Conservation (phyloP, 92 coral and sea anemone species). For the Virgularia gustaviana region DNA sequence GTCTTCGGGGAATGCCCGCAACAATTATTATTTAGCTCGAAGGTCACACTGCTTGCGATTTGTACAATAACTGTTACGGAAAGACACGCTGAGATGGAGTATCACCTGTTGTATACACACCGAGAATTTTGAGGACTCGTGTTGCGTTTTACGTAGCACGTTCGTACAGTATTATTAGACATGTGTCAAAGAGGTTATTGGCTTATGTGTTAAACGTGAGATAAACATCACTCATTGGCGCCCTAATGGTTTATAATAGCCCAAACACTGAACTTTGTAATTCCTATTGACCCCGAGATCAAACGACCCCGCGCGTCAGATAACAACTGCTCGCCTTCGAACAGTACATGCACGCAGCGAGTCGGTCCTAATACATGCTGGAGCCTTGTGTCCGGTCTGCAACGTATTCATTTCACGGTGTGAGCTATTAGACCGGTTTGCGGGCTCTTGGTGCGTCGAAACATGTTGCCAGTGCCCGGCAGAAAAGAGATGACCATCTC, state of each 20-base stretch:
- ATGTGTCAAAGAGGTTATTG: not conserved
- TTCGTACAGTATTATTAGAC: too few relatives aligned
- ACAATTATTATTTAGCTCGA: too few relatives aligned
- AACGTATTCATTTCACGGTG: not conserved
- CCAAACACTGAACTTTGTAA: conserved; percentile 21
- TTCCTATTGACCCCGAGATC: conserved; percentile 24
- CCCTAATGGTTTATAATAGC: conserved; percentile 2
- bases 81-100: too few relatives aligned
- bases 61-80: too few relatives aligned
- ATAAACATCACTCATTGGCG: conserved; percentile 16
- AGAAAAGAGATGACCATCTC: not conserved
- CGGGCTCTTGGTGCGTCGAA: not conserved
- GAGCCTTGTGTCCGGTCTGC: not conserved
- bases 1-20: too few relatives aligned
- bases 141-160: too few relatives aligned
- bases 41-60: too few relatives aligned
- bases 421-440: not conserved
- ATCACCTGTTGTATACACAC: too few relatives aligned
- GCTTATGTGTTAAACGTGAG: not conserved
- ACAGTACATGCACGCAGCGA: too few relatives aligned
- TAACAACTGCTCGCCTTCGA: not conserved
- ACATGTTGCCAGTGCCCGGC: conserved; percentile 26
- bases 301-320: conserved; percentile 9
- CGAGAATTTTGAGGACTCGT: too few relatives aligned
- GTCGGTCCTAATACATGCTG: not conserved